Evolutionary conservation across 2,888 invertebrate genomes (phyloP), one percentile per base, ranked within the genome.

Genomic region (Ptilodon capucinus): DNA sequence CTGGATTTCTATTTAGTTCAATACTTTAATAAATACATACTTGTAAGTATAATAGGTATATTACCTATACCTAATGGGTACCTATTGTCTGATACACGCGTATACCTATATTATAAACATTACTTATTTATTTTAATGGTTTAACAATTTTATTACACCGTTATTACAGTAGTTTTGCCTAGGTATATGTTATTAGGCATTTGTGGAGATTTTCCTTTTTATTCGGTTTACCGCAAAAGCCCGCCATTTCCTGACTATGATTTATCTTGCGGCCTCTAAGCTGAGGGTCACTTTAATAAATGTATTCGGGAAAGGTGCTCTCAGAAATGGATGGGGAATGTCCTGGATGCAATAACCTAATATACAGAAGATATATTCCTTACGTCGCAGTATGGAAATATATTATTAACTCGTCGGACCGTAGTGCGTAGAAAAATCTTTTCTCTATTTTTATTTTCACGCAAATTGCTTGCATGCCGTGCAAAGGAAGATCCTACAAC

Each of bases 211-310:
- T 78, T 81, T 74, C 76, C 69, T 83, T 81, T 83, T 81, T 79
- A 79, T 81, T 81, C 75, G 83, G 79, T 81, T 80, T 74, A 76
- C 80, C 75, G 76, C 79, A 72, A 82, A 80, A 79, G 68, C 77
- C 83, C 79, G 74, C 77, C 77, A 81, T 81, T 86, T 86, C 81
- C 81, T 84, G 85, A 84, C 88, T 87, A 88, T 90, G 89, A 90
- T 90, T 89, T 90, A 90, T 89, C 79, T 84, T 64, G 81, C 82
- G 80, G 82, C 74, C 76, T 81, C 78, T 79, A 79, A 82, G 83
- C 84, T 79, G 80, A 76, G 88, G 89, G 89, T 90, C 90, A 87
- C 84, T 88, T 88, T 88, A 87, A 89, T 89, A 89, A 88, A 90
- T 88, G 84, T 86, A 84, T 88, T 86, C 79, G 81, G 86, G 81